Evolutionary conservation across 2,113 vertebrate species (phyloP).

Genomic region (Actenoides lindsayi): DNA sequence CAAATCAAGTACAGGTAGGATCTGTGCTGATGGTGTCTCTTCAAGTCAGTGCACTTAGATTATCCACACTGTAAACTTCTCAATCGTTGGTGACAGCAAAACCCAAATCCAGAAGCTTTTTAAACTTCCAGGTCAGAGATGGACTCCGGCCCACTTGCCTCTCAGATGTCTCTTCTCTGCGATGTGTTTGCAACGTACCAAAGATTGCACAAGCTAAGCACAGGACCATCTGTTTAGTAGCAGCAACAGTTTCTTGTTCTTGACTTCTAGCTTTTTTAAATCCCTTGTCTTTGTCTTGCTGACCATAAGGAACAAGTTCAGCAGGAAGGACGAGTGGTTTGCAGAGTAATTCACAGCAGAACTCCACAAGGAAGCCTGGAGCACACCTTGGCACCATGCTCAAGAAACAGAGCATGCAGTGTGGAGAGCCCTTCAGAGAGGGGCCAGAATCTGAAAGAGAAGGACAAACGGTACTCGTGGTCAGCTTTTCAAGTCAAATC

Average conservation of each 20-base stretch:
- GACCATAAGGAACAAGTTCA: not conserved
- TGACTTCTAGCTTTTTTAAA: not conserved
- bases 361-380: not conserved
- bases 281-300: not conserved
- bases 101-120: not conserved
- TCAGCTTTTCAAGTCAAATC: not conserved
- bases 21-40: not conserved
- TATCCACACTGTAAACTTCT: not conserved
- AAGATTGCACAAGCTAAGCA: not conserved
- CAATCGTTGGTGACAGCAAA: fast-evolving
- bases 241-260: not conserved
- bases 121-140: not conserved
- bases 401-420: not conserved
- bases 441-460: not conserved
- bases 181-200: fast-evolving
- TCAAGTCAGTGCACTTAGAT: not conserved
- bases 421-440: not conserved
- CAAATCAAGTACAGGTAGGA: not conserved
- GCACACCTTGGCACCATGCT: not conserved
- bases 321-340: not conserved
- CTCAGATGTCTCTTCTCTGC: not conserved
- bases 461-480: not conserved
- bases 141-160: not conserved
- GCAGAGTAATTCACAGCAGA: not conserved
- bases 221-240: not conserved